Percentiles rank a stretch among this genome's conserved stretches.
Conservation (phyloP, 2,797 vertebrate genomes). For the Channallabes apus region DNA sequence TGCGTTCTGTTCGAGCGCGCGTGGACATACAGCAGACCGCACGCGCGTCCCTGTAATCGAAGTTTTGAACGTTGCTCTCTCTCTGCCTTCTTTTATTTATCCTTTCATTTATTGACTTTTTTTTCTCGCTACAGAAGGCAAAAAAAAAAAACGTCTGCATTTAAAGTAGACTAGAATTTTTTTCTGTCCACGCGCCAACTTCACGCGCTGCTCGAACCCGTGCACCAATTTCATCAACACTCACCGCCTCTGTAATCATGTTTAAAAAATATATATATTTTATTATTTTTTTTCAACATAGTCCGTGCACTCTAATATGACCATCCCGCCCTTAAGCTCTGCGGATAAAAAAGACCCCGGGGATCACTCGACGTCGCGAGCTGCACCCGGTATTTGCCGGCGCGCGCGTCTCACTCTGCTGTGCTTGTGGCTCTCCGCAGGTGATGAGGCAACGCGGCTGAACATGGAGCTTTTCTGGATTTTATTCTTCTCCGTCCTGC, state of each 20-base stretch:
- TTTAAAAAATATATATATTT: background rate
- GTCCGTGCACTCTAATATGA: background rate
- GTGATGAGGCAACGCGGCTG: slow-evolving; percentile 79
- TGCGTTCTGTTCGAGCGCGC: background rate
- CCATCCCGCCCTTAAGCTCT: background rate
- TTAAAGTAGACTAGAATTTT: background rate
- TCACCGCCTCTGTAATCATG: too few species aligned
- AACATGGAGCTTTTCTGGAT: slow-evolving; percentile 83
- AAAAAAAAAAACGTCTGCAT: background rate
- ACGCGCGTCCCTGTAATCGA: background rate
- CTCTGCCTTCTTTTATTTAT: background rate
- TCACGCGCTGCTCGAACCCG: background rate
- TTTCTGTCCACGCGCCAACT: background rate
- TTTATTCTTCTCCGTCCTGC: slow-evolving; percentile 76
- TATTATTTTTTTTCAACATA: background rate
- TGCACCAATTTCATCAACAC: background rate
- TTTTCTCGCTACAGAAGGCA: background rate
- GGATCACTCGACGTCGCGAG: background rate
- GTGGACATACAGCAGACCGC: too few species aligned
- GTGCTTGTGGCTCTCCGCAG: slow-evolving; percentile 57
- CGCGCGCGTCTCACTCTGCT: background rate
- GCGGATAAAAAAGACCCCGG: slow-evolving; percentile 1
- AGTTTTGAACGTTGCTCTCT: background rate
- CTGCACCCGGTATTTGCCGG: background rate
- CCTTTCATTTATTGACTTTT: background rate